A percentile compares a stretch with the other conserved stretches of the same genome.
Conservation (phyloP, 2,888 invertebrate genomes). For the Sarcophaga variegata region DNA sequence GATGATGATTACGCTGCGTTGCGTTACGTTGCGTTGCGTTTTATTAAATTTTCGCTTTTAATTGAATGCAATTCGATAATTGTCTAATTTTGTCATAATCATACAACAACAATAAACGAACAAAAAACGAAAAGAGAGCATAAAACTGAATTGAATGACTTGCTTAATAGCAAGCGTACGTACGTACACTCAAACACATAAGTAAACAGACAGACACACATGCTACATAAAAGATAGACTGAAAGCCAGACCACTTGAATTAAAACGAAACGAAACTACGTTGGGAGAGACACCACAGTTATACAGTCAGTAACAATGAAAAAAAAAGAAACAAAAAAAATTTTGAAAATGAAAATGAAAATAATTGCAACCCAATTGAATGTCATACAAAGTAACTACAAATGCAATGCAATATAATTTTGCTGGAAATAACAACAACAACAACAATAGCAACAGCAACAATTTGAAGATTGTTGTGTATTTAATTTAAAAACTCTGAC, state of each 20-base stretch:
- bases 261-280: slow-evolving; percentile 5
- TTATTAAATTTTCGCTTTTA: slow-evolving; percentile 64
- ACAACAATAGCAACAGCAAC: slow-evolving; percentile 14
- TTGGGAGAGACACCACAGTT: neutral
- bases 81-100: slow-evolving; percentile 67
- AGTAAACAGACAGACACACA: neutral
- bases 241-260: slow-evolving; percentile 28
- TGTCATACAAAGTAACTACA: slow-evolving; percentile 56
- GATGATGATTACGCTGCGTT: slow-evolving; percentile 22
- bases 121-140: no score
- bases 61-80: slow-evolving; percentile 70
- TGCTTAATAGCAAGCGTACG: no score
- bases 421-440: slow-evolving; percentile 32
- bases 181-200: no score
- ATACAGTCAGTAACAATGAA: no score
- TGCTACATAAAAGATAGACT: neutral
- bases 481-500: slow-evolving; percentile 55
- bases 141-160: no score
- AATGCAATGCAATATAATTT: slow-evolving; percentile 52
- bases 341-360: slow-evolving; percentile 26
- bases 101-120: neutral
- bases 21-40: no score
- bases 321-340: neutral
- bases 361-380: slow-evolving; percentile 64
- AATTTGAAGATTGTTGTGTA: slow-evolving; percentile 21